phyloP scores from a whole-genome alignment of 2,888 invertebrate genomes.

The Mesochorus sp. region DNA sequence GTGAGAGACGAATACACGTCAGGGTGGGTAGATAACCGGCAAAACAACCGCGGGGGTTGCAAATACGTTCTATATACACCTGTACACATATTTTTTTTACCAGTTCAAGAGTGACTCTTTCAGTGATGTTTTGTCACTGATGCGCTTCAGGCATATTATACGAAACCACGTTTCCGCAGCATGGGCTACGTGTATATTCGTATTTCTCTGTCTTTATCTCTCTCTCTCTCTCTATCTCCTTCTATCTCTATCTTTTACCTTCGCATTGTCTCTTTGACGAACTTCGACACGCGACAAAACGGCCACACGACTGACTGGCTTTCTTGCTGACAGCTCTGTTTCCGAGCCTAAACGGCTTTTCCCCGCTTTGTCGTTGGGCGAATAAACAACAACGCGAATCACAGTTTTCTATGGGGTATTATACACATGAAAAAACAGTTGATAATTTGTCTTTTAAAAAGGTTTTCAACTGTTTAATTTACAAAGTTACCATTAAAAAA shows the following conservation, averaged over 20 bases:
- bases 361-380: constrained; percentile 38
- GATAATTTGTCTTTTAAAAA: not conserved
- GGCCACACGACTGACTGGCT: constrained; percentile 56
- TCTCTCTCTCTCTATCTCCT: too few relatives aligned
- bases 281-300: constrained; percentile 49
- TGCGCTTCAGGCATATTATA: constrained; percentile 39
- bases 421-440: not conserved
- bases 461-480: not conserved
- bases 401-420: not conserved
- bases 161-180: constrained; percentile 27
- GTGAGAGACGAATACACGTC: constrained; percentile 4
- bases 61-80: not conserved
- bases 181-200: not conserved
- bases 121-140: constrained; percentile 26
- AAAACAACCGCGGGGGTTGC: not conserved
- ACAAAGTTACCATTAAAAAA: too few relatives aligned
- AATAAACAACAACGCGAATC: constrained; percentile 35
- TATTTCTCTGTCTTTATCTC: constrained; percentile 3
- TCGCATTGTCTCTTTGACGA: constrained; percentile 37
- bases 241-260: too few relatives aligned
- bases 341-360: constrained; percentile 60
- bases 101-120: constrained; percentile 3
- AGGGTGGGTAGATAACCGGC: not conserved
- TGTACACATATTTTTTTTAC: not conserved
- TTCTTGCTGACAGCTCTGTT: constrained; percentile 65